These are phyloP conservation scores for Chiridota heheva DNA, from an alignment of 35 echinoderm and acorn worm genomes.

Conservation along the genomic window DNA sequence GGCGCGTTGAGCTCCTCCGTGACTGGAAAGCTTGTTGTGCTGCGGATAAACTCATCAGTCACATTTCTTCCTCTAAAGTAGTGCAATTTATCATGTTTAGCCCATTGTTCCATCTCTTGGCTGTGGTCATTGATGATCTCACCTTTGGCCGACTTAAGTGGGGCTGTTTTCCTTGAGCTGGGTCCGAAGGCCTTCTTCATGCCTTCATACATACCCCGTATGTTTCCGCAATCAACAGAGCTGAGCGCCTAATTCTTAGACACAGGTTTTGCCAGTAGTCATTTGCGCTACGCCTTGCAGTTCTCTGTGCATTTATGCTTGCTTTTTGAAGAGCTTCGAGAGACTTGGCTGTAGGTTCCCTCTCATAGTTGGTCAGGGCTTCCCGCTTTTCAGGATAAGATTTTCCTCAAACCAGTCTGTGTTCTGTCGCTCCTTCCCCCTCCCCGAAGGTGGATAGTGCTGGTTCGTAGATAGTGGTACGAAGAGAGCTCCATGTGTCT, in stretches of 20 bases:
- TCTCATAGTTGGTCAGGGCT: constrained; percentile 7
- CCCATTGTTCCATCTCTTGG: constrained; percentile 26
- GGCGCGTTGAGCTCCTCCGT: too few relatives aligned
- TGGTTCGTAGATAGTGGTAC: constrained; percentile 12
- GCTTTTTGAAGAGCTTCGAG: constrained; percentile 21
- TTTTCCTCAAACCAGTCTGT: not conserved
- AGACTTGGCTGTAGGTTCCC: constrained; percentile 12
- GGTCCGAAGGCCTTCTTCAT: constrained; percentile 33
- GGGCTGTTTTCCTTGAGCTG: constrained; percentile 19
- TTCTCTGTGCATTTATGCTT: constrained; percentile 19
- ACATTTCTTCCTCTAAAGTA: not conserved
- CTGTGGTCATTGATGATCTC: constrained; percentile 19
- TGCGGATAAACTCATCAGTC: constrained; percentile 5
- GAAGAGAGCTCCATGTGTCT: constrained; percentile 35
- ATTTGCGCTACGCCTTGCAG: constrained; percentile 40
- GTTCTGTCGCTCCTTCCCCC: not conserved
- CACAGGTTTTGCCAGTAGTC: constrained; percentile 48
- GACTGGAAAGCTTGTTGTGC: too few relatives aligned
- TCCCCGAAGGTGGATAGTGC: constrained; percentile 26
- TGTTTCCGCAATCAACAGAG: constrained; percentile 48
- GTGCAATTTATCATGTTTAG: constrained; percentile 43
- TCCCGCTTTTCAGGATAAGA: constrained; percentile 43
- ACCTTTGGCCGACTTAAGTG: constrained; percentile 11
- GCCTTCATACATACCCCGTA: constrained; percentile 40
- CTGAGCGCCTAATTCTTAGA: constrained; percentile 1